These are phyloP conservation scores for Apodemia zela DNA, from an alignment of 2,888 invertebrate genomes.

Conservation along the genomic window DNA sequence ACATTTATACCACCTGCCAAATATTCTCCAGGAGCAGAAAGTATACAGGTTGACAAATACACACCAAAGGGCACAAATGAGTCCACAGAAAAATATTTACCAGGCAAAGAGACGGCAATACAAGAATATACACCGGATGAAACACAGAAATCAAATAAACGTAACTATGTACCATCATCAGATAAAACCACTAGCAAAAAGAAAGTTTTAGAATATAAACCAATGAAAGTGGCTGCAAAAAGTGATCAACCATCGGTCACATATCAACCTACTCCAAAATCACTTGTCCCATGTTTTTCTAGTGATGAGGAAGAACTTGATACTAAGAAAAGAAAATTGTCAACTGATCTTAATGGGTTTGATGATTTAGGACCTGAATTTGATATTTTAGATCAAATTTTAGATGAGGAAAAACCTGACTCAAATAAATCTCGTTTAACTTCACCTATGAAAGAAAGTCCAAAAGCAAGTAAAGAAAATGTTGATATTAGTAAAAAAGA, in stretches of 20 bases:
- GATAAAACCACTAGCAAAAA: constrained; percentile 60
- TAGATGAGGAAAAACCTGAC: constrained; percentile 64
- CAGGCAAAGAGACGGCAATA: constrained; percentile 57
- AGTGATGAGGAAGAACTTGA: constrained; percentile 75
- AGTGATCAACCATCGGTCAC: constrained; percentile 49
- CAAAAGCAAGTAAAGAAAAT: constrained; percentile 26
- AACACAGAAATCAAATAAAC: constrained; percentile 45
- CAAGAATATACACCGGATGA: constrained; percentile 62
- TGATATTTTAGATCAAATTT: constrained; percentile 74
- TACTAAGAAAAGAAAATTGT: constrained; percentile 57
- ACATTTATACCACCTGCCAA: constrained; percentile 63
- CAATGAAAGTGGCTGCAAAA: constrained; percentile 54
- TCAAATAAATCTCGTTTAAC: constrained; percentile 28
- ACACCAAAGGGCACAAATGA: constrained; percentile 61
- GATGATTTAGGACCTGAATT: constrained; percentile 74
- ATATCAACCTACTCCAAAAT: constrained; percentile 70
- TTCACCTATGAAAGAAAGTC: constrained; percentile 31
- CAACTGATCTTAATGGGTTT: constrained; percentile 62
- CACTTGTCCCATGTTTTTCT: constrained; percentile 69
- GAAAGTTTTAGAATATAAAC: constrained; percentile 70
- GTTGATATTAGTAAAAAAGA: constrained; percentile 29
- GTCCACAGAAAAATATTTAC: constrained; percentile 62
- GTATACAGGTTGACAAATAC: constrained; percentile 57
- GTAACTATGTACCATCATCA: constrained; percentile 70
- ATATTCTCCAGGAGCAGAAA: constrained; percentile 66